These are phyloP conservation scores for Nipponacmea schrenckii DNA, from an alignment of 2,888 invertebrate genomes.

Conservation along the genomic window DNA sequence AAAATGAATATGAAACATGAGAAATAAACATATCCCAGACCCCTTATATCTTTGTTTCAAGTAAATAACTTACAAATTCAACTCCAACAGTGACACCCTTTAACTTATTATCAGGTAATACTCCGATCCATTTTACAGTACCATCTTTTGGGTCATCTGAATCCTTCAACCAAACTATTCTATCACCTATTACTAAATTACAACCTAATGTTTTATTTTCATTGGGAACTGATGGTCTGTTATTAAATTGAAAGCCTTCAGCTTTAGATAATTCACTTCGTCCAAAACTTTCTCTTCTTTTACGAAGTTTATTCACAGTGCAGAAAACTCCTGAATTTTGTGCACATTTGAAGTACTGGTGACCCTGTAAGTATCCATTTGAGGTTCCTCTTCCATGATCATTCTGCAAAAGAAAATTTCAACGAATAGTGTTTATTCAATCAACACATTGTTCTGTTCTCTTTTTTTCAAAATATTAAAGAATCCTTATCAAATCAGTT, in stretches of 20 bases:
- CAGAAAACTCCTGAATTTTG: constrained; percentile 52
- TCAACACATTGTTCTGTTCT: not conserved
- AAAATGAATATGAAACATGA: not conserved
- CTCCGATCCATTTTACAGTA: constrained; percentile 71
- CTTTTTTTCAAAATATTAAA: no score
- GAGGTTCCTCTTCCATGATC: constrained; percentile 44
- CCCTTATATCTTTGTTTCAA: no score
- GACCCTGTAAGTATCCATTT: constrained; percentile 49
- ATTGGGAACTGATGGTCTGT: constrained; percentile 6
- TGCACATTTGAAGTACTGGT: constrained; percentile 44
- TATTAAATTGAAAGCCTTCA: constrained; percentile 19
- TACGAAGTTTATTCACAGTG: constrained; percentile 47
- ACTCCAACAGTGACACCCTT: constrained; percentile 71
- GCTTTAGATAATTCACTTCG: constrained; percentile 23
- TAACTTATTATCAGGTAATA: constrained; percentile 67
- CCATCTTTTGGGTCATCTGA: constrained; percentile 69
- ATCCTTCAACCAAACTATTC: constrained; percentile 72
- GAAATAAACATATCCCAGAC: not conserved
- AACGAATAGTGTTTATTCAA: not conserved
- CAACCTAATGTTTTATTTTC: constrained; percentile 3
- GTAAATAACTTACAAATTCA: constrained; percentile 70
- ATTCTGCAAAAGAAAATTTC: constrained; percentile 31
- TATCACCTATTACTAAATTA: constrained; percentile 67
- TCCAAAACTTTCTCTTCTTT: constrained; percentile 30
- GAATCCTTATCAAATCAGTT: no score